A percentile compares a stretch with the other conserved stretches of the same genome.
These are phyloP conservation scores for Pristionchus mayeri DNA, from an alignment of 2,888 invertebrate genomes.

Conservation along the genomic window DNA sequence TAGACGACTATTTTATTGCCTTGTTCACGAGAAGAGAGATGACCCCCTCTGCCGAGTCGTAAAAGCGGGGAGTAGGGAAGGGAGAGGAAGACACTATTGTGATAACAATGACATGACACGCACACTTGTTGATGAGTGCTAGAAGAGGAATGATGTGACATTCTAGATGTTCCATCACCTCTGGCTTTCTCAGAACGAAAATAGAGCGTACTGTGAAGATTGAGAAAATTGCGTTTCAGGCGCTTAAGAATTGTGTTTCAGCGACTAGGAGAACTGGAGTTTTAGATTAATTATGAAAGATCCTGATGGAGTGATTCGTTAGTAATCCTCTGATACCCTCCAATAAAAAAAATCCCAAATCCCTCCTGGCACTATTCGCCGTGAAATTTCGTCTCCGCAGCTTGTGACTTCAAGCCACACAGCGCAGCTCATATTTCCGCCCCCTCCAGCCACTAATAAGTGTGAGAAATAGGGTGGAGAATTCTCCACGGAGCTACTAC, in stretches of 20 bases:
- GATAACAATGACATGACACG: constrained; percentile 26
- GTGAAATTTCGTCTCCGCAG: too few species aligned
- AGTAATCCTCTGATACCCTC: too few species aligned
- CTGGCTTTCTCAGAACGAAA: too few species aligned
- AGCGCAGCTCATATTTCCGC: background rate
- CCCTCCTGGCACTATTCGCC: background rate
- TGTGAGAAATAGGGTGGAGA: constrained; percentile 42
- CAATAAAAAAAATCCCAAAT: background rate
- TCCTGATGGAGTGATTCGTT: too few species aligned
- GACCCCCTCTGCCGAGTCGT: background rate
- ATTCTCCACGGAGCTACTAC: background rate
- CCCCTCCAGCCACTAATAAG: constrained; percentile 39
- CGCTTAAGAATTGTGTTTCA: too few species aligned
- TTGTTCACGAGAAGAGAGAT: constrained; percentile 35
- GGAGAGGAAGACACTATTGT: background rate
- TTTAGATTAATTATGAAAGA: too few species aligned
- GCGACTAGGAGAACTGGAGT: too few species aligned
- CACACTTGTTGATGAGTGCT: too few species aligned
- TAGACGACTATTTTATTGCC: constrained; percentile 21
- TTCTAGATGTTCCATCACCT: too few species aligned
- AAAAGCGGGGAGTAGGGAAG: background rate
- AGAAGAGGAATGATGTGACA: too few species aligned
- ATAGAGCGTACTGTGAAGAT: too few species aligned
- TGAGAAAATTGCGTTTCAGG: too few species aligned
- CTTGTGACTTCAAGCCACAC: background rate